Conservation (phyloP, 2,113 vertebrate species). For the Mesoclemmys tuberculata region DNA sequence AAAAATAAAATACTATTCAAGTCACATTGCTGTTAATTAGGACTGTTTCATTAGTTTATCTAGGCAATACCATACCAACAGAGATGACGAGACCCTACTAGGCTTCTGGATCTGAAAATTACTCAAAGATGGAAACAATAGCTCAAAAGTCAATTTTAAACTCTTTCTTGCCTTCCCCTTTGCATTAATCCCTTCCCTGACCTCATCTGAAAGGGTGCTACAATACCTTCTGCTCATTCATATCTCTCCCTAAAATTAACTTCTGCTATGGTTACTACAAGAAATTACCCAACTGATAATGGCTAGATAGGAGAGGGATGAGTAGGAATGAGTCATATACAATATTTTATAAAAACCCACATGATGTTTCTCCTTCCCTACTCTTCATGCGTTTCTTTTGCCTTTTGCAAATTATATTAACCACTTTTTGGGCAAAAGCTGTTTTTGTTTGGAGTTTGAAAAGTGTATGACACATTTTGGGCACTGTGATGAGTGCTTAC, state of each 20-base stretch:
- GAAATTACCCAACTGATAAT: background rate
- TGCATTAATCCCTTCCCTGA: background rate
- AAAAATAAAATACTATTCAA: background rate
- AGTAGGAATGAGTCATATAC: background rate
- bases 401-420: background rate
- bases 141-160: background rate
- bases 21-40: background rate
- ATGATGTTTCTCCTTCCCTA: background rate
- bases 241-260: background rate
- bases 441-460: conserved; percentile 15
- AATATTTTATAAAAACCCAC: background rate
- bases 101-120: background rate
- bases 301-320: background rate
- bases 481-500: no score
- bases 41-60: background rate
- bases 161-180: background rate
- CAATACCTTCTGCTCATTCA: background rate
- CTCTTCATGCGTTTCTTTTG: background rate
- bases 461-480: background rate
- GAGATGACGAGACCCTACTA: background rate
- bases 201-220: background rate
- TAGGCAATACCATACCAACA: background rate
- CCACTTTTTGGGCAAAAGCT: background rate
- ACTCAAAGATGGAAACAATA: background rate
- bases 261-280: background rate